These are phyloP conservation scores for Bubo blakistoni DNA, from an alignment of 2,113 vertebrate genomes.

Conservation along the genomic window DNA sequence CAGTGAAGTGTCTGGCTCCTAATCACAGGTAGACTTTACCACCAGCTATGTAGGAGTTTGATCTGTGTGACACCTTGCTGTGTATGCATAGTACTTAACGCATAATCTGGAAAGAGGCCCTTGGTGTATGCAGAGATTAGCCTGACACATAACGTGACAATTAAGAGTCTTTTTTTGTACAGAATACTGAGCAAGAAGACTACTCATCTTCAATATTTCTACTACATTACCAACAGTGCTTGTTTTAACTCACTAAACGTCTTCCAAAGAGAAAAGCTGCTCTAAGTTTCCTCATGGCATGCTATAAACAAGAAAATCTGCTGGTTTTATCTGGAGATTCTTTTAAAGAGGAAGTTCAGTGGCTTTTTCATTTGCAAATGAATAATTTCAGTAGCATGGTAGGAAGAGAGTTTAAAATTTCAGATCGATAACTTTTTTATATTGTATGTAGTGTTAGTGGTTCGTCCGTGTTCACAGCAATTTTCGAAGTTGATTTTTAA, in stretches of 20 bases:
- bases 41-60: not conserved
- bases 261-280: not conserved
- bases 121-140: not conserved
- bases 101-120: not conserved
- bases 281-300: not conserved
- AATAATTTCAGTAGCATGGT: not conserved
- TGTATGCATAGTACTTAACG: not conserved
- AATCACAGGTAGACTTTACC: not conserved
- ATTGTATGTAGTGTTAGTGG: not conserved
- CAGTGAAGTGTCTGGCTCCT: not conserved
- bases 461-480: not conserved
- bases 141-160: not conserved
- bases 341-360: not conserved
- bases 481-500: not conserved
- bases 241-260: not conserved
- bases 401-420: not conserved
- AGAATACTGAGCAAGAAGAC: not conserved
- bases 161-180: not conserved
- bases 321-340: not conserved
- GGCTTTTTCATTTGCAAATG: not conserved
- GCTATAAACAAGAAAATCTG: not conserved
- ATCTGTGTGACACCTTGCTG: not conserved
- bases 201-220: not conserved
- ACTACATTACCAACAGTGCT: not conserved
- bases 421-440: not conserved